A percentile compares a stretch with the other conserved stretches of the same genome.
Conservation (phyloP, 2,113 vertebrate species). For the Psittacula cyanocephala region DNA sequence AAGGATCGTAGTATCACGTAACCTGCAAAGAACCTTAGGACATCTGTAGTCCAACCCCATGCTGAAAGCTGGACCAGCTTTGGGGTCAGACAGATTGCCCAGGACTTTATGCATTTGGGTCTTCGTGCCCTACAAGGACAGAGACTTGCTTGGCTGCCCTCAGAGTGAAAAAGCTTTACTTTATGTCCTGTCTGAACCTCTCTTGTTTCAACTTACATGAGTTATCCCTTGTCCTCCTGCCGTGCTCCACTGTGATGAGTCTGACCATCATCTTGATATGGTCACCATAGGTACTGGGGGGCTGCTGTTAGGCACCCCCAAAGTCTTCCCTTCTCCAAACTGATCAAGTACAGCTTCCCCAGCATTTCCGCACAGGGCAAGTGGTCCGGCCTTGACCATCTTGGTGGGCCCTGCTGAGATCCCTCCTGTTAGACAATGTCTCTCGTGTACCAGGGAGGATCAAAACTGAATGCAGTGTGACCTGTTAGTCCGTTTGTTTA, state of each 20-base stretch:
- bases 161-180: neutral
- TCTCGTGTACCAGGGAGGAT: neutral
- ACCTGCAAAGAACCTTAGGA: neutral
- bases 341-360: neutral
- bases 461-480: neutral
- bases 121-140: neutral
- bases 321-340: neutral
- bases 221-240: neutral
- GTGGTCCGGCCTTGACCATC: neutral
- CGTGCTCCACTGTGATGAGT: neutral
- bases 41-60: neutral
- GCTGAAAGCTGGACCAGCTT: neutral
- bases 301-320: neutral
- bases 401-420: neutral
- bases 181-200: neutral
- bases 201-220: accelerated
- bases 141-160: neutral
- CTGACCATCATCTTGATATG: accelerated
- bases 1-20: neutral
- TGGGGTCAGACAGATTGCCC: neutral
- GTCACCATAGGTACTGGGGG: neutral
- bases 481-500: neutral
- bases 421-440: neutral
- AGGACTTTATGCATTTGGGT: neutral
- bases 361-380: neutral